Evolutionary conservation across 2,113 vertebrate genomes (phyloP), one percentile per base, ranked within the genome.

Genomic region (Dolichallabes microphthalmus): DNA sequence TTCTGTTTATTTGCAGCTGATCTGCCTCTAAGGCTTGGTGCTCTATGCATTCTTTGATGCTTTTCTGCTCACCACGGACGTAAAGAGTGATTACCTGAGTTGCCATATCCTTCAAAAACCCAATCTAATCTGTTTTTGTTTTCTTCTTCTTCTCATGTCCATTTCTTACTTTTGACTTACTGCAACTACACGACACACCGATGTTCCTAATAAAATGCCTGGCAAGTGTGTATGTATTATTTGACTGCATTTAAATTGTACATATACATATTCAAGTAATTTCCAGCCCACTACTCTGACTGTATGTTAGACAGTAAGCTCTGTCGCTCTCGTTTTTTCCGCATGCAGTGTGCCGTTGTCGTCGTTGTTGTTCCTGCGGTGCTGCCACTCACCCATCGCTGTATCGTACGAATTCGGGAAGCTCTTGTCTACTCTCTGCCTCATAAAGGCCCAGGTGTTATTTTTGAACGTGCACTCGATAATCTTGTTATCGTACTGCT

Each of bases 391-490:
- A 99, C 98, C 98, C 95, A 99, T 96, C 32, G 98, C 98, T 66
- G 98, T 99, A 60, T 95, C 96, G 82, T 98, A 99, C 84, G 97
- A 96, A 94, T 99, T 99, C 61, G 98, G 97, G 94, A 98, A 99
- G 94, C 98, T 99, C 95, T 99, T 99, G 95, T 99, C 98, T 93
- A 96, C 84, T 90, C 98, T 95, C 94, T 99, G 97, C 91, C 96
- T 96, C 98, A 99, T 99, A 93, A 99, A 98, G 90, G 97, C 96
- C 98, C 98, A 99, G 92, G 93, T 96, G 94, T 98, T 97, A 92
- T 96, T 97, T 91, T 95, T 95, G 87, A 98, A 99, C 89, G 95
- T 98, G 94, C 98, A 99, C 94, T 99, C 98, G 91, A 99, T 98
- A 93, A 99, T 99, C 95, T 99, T 99, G 94, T 97, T 99, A 94